Evolutionary conservation across 92 coral and sea anemone genomes (phyloP).

Genomic region (Siderastrea radians): DNA sequence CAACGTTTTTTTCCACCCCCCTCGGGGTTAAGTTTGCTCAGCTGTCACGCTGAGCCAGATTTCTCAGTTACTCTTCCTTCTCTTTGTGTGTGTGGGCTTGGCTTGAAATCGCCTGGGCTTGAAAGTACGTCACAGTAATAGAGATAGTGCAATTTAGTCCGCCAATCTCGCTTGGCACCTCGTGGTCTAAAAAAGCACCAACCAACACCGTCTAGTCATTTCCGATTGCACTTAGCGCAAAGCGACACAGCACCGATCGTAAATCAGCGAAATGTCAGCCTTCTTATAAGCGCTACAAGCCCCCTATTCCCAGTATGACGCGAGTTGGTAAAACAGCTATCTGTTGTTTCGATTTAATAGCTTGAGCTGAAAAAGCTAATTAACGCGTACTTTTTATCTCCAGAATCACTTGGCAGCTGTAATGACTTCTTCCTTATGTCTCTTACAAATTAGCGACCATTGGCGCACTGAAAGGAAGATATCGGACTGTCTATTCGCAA

Average conservation of each 20-base stretch:
- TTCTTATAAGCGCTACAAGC: not conserved
- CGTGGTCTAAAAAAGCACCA: conserved; percentile 16
- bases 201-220: conserved; percentile 33
- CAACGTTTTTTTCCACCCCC: conserved; percentile 20
- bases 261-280: conserved; percentile 28
- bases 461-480: conserved; percentile 27
- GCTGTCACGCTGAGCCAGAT: not conserved
- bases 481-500: conserved; percentile 44
- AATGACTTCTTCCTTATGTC: conserved; percentile 1
- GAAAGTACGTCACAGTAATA: conserved; percentile 1
- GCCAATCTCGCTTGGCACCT: conserved; percentile 42
- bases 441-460: not conserved
- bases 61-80: conserved; percentile 14
- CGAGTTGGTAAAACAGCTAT: not conserved
- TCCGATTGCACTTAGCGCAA: conserved; percentile 38
- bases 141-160: conserved; percentile 16
- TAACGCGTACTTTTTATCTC: conserved; percentile 8
- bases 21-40: not conserved
- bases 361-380: conserved; percentile 3
- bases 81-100: conserved; percentile 12
- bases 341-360: conserved; percentile 19
- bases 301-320: conserved; percentile 56
- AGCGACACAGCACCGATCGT: conserved; percentile 34
- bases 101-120: not conserved
- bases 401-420: not conserved